Base-by-base conservation (phyloP, 2,888 invertebrate genomes). In the Eledona agricola region DNA sequence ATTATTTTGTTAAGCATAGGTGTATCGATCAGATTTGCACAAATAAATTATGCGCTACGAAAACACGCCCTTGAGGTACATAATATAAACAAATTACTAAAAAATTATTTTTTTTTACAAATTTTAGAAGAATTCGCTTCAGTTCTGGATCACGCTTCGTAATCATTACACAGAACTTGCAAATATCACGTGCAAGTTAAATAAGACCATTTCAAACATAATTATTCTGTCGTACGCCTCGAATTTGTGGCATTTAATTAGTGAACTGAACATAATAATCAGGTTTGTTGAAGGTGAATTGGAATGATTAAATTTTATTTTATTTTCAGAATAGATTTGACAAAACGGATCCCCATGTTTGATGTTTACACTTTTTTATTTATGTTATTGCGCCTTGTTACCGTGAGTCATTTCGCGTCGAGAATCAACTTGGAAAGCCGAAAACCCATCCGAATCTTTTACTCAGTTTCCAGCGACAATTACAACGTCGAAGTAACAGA, bases 381-480 rank as follows among this genome's bases (percentile, higher is more conserved):
- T 12, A 15, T 32, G 1, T 13, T 45, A n/a, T 3, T 45, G 3
- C 15, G 32, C 7, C 6, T 45, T 4, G n/a, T 20, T 12, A 6
- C 23, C 9, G 45, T 45, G 7, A 32, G 32, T 22, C 23, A 7
- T 9, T 45, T 15, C 16, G 20, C 45, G 6, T 31, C 45, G 2
- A 9, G 32, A 15, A 32, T 45, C 16, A 45, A 45, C 17, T 3
- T 15, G 1, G 45, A 45, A n/a, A 45, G 45, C 23, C n/a, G 23
- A 11, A 45, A 23, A 23, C 45, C 45, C 3, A 12, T 45, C 13
- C 31, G 31, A 45, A 31, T 45, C 16, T 29, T 45, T 2, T 45
- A 32, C 32, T 13, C 22, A 4, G 45, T 45, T 23, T 31, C 32
- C 5, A 11, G 15, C 4, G 32, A 45, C 10, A 25, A 12, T 5